A percentile compares a stretch with the other conserved stretches of the same genome.
Evolutionary conservation across 2,113 vertebrate genomes (phyloP).

Genomic region (Rhea americana): DNA sequence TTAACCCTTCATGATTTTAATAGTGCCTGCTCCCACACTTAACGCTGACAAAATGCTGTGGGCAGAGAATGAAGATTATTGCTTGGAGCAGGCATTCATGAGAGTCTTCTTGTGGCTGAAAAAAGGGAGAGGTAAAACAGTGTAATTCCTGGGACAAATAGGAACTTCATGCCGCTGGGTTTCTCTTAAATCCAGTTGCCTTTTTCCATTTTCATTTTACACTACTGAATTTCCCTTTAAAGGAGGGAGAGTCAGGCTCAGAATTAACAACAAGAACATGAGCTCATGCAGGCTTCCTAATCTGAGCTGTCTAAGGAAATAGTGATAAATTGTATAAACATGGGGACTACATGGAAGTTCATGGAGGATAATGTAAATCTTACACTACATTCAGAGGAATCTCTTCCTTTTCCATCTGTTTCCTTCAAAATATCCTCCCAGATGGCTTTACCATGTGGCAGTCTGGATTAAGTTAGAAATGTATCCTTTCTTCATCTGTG

Average conservation of each 20-base stretch:
- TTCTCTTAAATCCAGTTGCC: neutral
- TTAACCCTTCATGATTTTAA: neutral
- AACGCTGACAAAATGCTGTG: neutral
- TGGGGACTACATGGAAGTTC: conserved; percentile 77
- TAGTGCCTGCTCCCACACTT: fast-evolving
- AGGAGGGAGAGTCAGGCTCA: conserved; percentile 56
- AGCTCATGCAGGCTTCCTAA: conserved; percentile 76
- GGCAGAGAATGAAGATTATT: neutral
- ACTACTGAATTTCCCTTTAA: conserved; percentile 66
- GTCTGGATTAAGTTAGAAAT: conserved; percentile 74
- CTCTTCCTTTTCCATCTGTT: conserved; percentile 81
- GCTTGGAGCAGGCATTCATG: neutral
- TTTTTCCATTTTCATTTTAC: conserved; percentile 34
- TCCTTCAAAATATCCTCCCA: conserved; percentile 79
- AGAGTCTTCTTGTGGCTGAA: neutral
- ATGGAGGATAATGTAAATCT: conserved; percentile 84
- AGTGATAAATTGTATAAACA: conserved; percentile 82
- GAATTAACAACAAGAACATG: conserved; percentile 64
- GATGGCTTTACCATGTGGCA: conserved; percentile 79
- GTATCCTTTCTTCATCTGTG: conserved; percentile 62
- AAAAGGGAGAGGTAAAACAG: neutral
- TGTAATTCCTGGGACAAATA: neutral
- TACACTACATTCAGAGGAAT: conserved; percentile 76
- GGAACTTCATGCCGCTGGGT: neutral
- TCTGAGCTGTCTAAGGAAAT: conserved; percentile 77